These are phyloP conservation scores for Cliona cf. orientalis DNA, from an alignment of 37 sponge, comb jelly and placozoan species.

Conservation along the genomic window DNA sequence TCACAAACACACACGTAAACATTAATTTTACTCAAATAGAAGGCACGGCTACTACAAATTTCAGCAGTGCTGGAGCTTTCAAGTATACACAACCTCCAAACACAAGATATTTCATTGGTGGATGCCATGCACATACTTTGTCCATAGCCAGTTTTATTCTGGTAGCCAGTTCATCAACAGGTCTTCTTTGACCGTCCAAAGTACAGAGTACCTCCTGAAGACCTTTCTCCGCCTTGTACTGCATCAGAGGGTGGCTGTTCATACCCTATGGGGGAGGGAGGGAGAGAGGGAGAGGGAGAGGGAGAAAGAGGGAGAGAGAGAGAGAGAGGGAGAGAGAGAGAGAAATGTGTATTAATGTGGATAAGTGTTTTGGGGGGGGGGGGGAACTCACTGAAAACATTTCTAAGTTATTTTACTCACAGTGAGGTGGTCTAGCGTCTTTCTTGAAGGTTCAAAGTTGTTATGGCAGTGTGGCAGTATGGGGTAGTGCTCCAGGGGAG, in stretches of 20 bases:
- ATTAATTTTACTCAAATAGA: too few relatives aligned
- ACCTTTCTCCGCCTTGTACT: constrained; percentile 69
- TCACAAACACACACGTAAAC: not conserved
- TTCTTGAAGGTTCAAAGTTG: constrained; percentile 28
- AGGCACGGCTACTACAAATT: too few relatives aligned
- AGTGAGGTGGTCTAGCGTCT: constrained; percentile 54
- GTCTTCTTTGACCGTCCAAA: constrained; percentile 24
- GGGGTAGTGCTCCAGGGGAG: constrained; percentile 37
- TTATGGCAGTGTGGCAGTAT: constrained; percentile 59
- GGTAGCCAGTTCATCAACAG: constrained; percentile 74
- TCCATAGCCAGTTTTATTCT: constrained; percentile 66
- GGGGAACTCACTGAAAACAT: not conserved
- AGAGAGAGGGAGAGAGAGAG: not conserved
- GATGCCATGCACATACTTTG: constrained; percentile 47
- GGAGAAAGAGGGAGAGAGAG: constrained; percentile 8
- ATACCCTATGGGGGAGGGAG: constrained; percentile 52
- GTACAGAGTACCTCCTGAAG: constrained; percentile 60
- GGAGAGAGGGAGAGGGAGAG: too few relatives aligned
- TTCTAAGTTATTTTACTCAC: too few relatives aligned
- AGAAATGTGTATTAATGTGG: not conserved
- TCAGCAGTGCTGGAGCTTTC: too few relatives aligned
- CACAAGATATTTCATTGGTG: too few relatives aligned
- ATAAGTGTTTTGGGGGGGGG: too few relatives aligned
- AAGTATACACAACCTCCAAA: too few relatives aligned
- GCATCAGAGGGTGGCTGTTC: constrained; percentile 39